These are phyloP conservation scores for Perizoma flavofasciatum DNA, from an alignment of 2,888 invertebrate genomes.

Conservation along the genomic window DNA sequence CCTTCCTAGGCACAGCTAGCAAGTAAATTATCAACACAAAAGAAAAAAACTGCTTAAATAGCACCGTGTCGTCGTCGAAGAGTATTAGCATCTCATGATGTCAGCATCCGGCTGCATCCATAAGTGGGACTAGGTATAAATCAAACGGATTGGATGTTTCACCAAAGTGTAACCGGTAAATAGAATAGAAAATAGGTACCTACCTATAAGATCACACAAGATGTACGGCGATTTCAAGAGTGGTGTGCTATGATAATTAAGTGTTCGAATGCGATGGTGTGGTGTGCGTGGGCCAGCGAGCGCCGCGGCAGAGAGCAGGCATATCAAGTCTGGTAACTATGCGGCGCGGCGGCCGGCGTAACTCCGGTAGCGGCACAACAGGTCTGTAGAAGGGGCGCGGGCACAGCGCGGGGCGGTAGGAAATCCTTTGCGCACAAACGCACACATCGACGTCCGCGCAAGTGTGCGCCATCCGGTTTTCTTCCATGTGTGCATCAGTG, in stretches of 20 bases:
- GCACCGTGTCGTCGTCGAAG: conserved; percentile 33
- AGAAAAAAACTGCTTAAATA: conserved; percentile 5
- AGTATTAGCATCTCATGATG: conserved; percentile 76
- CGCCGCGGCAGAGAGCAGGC: conserved; percentile 60
- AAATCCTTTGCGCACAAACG: conserved; percentile 77
- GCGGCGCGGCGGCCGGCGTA: conserved; percentile 84
- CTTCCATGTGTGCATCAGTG: conserved; percentile 61
- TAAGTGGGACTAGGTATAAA: conserved; percentile 63
- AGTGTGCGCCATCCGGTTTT: conserved; percentile 81
- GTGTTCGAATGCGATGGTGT: conserved; percentile 63
- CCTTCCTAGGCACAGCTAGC: too few relatives aligned
- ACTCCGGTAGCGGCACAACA: conserved; percentile 83
- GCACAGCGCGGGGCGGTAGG: conserved; percentile 74
- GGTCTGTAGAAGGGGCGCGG: conserved; percentile 77
- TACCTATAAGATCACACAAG: conserved; percentile 71
- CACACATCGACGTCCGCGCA: conserved; percentile 53
- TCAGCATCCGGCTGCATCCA: conserved; percentile 74
- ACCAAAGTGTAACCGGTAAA: conserved; percentile 71
- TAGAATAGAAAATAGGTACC: conserved; percentile 73
- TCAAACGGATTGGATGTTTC: conserved; percentile 69
- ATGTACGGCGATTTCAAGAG: conserved; percentile 77
- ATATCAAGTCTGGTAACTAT: conserved; percentile 82
- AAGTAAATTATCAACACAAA: not conserved
- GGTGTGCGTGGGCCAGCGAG: conserved; percentile 64
- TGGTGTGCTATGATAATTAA: conserved; percentile 75